A percentile compares a stretch with the other conserved stretches of the same genome.
These are phyloP conservation scores for Eristalis arbustorum DNA, from an alignment of 2,888 invertebrate species.

Conservation along the genomic window DNA sequence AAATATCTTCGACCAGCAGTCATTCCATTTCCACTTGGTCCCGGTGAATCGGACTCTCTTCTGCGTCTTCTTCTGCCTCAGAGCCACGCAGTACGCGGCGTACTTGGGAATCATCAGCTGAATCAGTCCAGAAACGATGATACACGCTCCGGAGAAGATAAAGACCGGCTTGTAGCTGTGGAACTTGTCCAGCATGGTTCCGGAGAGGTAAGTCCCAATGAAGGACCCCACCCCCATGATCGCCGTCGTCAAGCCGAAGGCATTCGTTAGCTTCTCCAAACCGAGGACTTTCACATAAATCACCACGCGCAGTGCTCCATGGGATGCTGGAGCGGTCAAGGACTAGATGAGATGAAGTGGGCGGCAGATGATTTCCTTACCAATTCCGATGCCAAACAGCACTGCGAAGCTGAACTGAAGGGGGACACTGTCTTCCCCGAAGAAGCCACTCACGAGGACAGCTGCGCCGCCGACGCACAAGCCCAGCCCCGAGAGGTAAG, in stretches of 20 bases:
- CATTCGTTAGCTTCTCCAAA: constrained; percentile 88
- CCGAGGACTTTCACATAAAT: constrained; percentile 89
- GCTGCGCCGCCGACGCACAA: constrained; percentile 80
- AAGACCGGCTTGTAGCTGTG: constrained; percentile 72
- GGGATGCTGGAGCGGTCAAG: constrained; percentile 84
- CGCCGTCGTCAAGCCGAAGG: constrained; percentile 87
- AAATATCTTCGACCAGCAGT: background rate
- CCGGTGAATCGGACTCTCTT: constrained; percentile 33
- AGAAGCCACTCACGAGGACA: constrained; percentile 85
- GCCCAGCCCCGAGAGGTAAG: constrained; percentile 74
- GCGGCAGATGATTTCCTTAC: constrained; percentile 53
- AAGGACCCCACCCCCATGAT: constrained; percentile 89
- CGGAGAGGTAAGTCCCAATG: constrained; percentile 82
- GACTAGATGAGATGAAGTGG: background rate
- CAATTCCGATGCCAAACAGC: constrained; percentile 75
- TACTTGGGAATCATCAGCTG: constrained; percentile 73
- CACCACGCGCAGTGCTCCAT: constrained; percentile 87
- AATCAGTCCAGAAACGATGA: constrained; percentile 73
- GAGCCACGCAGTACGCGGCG: background rate
- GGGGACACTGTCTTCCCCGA: constrained; percentile 75
- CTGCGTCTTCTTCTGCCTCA: background rate
- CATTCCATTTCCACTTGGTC: background rate
- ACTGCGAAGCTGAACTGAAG: constrained; percentile 75
- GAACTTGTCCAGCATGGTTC: constrained; percentile 73
- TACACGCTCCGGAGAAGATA: constrained; percentile 74